Percentiles rank a stretch among this genome's conserved stretches.
These are phyloP conservation scores for Paramormyrops hopkinsi DNA, from an alignment of 2,797 vertebrate genomes.

Conservation along the genomic window DNA sequence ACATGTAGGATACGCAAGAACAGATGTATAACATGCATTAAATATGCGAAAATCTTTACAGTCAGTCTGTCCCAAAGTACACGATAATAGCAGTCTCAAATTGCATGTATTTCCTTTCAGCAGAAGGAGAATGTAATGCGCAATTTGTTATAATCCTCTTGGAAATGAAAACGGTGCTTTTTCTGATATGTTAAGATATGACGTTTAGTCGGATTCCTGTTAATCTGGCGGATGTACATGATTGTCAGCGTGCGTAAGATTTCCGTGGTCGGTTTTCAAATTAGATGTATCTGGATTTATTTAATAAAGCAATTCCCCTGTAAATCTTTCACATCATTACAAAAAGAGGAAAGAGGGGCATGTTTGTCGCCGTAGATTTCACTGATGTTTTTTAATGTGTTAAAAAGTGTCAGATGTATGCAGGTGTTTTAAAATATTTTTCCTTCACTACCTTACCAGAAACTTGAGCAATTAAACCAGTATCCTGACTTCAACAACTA, in stretches of 20 bases:
- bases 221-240: background rate
- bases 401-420: background rate
- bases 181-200: background rate
- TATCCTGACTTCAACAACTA: constrained; percentile 99
- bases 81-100: background rate
- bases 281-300: background rate
- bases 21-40: background rate
- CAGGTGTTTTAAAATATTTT: background rate
- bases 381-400: background rate
- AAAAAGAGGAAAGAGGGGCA: background rate
- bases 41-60: background rate
- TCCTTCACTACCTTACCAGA: constrained; percentile 77
- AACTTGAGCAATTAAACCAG: constrained; percentile 97
- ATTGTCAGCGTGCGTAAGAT: background rate
- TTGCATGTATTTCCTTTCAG: background rate
- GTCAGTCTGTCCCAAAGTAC: background rate
- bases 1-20: background rate
- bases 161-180: background rate
- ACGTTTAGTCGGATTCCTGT: background rate
- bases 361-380: background rate
- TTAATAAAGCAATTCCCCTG: background rate
- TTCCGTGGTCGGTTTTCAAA: background rate
- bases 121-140: background rate
- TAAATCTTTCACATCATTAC: background rate
- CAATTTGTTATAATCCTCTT: background rate